Base-by-base conservation (phyloP, 2,113 vertebrate species). In the Hippocampus barbouri region DNA sequence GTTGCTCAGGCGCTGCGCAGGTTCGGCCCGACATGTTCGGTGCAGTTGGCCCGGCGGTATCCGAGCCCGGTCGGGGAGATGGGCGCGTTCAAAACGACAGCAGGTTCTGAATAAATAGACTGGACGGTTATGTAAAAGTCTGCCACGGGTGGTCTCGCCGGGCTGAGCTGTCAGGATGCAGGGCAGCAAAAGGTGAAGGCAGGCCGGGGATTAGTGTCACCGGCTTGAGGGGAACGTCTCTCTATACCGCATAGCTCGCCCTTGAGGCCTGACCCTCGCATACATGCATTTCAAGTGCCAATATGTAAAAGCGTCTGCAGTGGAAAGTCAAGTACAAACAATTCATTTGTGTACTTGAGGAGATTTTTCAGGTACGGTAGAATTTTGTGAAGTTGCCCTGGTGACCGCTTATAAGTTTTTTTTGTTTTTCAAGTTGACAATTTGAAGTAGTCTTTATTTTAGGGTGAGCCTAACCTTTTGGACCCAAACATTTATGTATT, bases 121-220 rank as follows among this genome's bases (percentile, higher is more conserved):
- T 30, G 76, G 80, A 81, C 85, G 51, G 40, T 91, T 90, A 88
- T 76, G 77, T 91, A 90, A 91, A 90, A 72, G 79, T 88, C 79
- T 87, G 85, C 81, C 74, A 72, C 70, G 77, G 74, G 59, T 18
- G 27, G 59, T 84, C 73, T 73, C 69, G 79, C 82, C 73, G 79
- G 73, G 77, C 80, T 77, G 77, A 77, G 79, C 75, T 80, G 81
- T 61, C 73, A 71, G 69, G 82, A 83, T 51, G 74, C 76, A 82
- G 77, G 78, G 81, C 62, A 0, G 71, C 79, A 79, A 82, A 77
- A 81, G 71, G 77, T 77, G 71, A 83, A 79, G 72, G 71, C 77
- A 51, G 77, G 66, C 77, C 63, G 40, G 79, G 83, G 88, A 90
- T 91, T 89, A 83, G 79, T 62, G 83, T 56, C 84, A 74, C 72